Percentiles rank a stretch among this genome's conserved stretches.
phyloP scores from a whole-genome alignment of 2,797 vertebrate genomes.

The Notoglanidium macrostoma region DNA sequence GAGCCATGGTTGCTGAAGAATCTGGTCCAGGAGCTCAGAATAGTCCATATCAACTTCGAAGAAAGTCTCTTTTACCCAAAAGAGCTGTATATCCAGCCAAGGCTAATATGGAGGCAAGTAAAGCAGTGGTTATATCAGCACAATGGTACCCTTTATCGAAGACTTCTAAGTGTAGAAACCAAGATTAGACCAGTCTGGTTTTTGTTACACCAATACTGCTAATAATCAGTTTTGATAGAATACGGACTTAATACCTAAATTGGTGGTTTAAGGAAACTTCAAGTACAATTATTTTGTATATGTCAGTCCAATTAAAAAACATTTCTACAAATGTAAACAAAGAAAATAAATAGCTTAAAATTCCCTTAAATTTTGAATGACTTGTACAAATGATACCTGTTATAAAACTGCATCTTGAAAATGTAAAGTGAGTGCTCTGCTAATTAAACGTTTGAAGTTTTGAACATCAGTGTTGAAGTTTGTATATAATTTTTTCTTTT shows the following conservation, averaged over 20 bases:
- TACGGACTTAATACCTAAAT: neutral
- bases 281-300: no score
- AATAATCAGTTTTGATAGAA: neutral
- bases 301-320: no score
- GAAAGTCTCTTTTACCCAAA: slow-evolving; percentile 99
- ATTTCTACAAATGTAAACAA: no score
- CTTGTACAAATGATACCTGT: no score
- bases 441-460: no score
- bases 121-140: neutral
- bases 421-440: no score
- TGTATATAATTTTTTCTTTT: no score
- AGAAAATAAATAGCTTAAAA: no score
- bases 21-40: slow-evolving; percentile 99
- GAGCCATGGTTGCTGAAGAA: slow-evolving; percentile 99
- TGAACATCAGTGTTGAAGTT: no score
- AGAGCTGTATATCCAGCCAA: slow-evolving; percentile 97
- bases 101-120: slow-evolving; percentile 93
- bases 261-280: neutral
- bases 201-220: no score
- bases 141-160: neutral
- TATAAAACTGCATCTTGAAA: no score
- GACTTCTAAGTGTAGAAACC: neutral
- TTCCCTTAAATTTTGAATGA: no score
- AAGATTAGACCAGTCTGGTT: neutral
- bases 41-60: slow-evolving; percentile 99